Evolutionary conservation across 2,888 invertebrate genomes (phyloP).

Genomic region (Diaprepes abbreviatus): DNA sequence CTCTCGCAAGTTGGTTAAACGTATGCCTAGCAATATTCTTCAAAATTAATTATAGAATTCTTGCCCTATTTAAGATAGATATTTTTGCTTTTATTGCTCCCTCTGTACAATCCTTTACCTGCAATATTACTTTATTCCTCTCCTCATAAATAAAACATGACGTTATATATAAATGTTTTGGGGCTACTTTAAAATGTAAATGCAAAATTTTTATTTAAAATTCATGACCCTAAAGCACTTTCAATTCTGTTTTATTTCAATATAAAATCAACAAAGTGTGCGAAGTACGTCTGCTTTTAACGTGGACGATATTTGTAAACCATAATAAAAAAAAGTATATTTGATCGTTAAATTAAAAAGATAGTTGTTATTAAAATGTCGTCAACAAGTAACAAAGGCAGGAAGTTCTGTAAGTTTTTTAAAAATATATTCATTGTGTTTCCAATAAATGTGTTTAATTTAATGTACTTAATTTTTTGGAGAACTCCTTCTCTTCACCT

Average conservation of each 20-base stretch:
- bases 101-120: too few relatives aligned
- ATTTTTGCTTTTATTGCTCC: too few relatives aligned
- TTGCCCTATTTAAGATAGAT: too few relatives aligned
- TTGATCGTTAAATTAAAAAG: neutral
- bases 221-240: neutral
- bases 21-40: too few relatives aligned
- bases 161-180: neutral
- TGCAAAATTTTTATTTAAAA: neutral
- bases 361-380: neutral
- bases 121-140: neutral
- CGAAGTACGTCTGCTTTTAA: neutral
- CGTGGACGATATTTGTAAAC: neutral
- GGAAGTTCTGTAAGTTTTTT: too few relatives aligned
- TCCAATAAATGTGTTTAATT: neutral
- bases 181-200: neutral
- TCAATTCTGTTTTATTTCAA: neutral
- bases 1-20: too few relatives aligned
- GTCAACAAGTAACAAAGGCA: too few relatives aligned
- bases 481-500: slow-evolving; percentile 34
- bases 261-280: neutral
- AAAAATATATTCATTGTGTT: neutral
- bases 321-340: neutral
- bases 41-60: too few relatives aligned
- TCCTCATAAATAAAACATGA: neutral
- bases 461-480: slow-evolving; percentile 40